Conservation (phyloP, 1,140 invertebrate genomes). For the Maniola jurtina region DNA sequence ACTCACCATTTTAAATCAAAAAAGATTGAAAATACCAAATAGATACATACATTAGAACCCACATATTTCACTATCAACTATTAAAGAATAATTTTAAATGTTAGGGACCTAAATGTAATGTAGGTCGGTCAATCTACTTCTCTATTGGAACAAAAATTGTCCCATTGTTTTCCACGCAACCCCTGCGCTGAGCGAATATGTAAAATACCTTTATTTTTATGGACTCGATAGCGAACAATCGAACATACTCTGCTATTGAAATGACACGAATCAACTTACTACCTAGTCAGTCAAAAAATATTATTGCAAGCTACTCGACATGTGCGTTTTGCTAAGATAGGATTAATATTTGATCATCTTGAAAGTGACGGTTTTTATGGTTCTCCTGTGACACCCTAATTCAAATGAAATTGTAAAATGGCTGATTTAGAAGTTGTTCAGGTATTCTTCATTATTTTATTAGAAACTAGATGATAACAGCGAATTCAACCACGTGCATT, state of each 20-base stretch:
- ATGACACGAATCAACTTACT: constrained; percentile 46
- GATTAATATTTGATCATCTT: constrained; percentile 4
- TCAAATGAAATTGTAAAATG: constrained; percentile 26
- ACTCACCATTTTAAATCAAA: no score
- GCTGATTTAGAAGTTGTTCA: constrained; percentile 40
- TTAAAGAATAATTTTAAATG: no score
- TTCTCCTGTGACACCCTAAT: background rate
- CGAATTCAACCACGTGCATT: no score
- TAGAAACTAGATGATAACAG: background rate
- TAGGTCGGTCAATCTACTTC: background rate
- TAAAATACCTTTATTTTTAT: constrained; percentile 55
- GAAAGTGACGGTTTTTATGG: background rate
- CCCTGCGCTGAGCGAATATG: constrained; percentile 26
- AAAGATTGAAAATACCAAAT: no score
- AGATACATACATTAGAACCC: no score
- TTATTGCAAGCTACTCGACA: constrained; percentile 42
- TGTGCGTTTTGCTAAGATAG: constrained; percentile 38
- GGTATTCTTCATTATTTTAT: constrained; percentile 29
- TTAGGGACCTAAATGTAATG: background rate
- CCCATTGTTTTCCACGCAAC: constrained; percentile 42
- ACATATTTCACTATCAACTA: no score
- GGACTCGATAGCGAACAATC: constrained; percentile 43
- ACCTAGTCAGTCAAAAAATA: constrained; percentile 55
- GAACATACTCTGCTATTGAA: constrained; percentile 46
- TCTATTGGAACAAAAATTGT: constrained; percentile 32